Conservation (phyloP, 2,113 vertebrate species). For the Camarhynchus parvulus region DNA sequence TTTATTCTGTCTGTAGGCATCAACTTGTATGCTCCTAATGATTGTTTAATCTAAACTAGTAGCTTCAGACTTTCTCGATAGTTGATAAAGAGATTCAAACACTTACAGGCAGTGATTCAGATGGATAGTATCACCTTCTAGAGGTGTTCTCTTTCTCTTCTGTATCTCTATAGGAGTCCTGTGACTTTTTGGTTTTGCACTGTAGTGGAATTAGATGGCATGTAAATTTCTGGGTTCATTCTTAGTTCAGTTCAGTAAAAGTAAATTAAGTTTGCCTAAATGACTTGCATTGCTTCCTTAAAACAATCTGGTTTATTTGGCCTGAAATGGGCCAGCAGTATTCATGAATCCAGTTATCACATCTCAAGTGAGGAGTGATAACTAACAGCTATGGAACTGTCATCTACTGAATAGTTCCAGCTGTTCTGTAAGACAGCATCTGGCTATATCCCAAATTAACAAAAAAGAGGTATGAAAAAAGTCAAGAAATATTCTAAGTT, state of each 20-base stretch:
- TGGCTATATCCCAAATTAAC: not conserved
- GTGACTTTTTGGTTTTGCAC: not conserved
- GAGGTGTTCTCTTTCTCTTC: not conserved
- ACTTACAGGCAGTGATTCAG: not conserved
- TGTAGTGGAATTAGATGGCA: not conserved
- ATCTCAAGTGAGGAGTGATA: slow-evolving; percentile 29
- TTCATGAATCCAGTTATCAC: slow-evolving; percentile 30
- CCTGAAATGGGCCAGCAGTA: slow-evolving; percentile 28
- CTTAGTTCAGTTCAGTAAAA: slow-evolving; percentile 29
- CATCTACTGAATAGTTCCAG: slow-evolving; percentile 32
- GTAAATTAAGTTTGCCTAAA: slow-evolving; percentile 24
- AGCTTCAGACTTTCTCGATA: not conserved
- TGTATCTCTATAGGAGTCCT: not conserved
- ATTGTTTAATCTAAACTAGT: not conserved
- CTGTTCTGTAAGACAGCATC: slow-evolving; percentile 38
- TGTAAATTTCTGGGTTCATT: slow-evolving; percentile 4
- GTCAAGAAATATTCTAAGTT: not conserved
- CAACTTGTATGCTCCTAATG: not conserved
- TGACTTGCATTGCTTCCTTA: not conserved
- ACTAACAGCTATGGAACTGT: slow-evolving; percentile 23
- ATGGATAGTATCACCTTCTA: not conserved
- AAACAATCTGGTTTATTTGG: slow-evolving; percentile 38
- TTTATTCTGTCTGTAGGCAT: not conserved
- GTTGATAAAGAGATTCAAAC: not conserved
- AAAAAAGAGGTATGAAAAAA: not conserved